Conservation (phyloP, 2,888 invertebrate species). For the Germaria angustata region DNA sequence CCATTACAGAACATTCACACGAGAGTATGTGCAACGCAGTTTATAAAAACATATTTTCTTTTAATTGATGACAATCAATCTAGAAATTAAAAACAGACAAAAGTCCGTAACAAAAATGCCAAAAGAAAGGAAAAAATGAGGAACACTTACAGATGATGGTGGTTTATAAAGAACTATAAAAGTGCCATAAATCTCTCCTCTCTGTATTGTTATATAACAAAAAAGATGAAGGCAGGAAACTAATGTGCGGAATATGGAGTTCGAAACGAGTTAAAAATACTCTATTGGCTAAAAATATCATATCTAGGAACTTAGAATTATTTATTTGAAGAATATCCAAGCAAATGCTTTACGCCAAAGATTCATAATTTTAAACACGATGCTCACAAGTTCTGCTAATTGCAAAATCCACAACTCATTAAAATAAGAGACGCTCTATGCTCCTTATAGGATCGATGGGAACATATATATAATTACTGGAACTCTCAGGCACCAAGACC, state of each 20-base stretch:
- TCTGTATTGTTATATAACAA: not conserved
- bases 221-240: slow-evolving; percentile 16
- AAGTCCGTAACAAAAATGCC: slow-evolving; percentile 11
- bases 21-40: not conserved
- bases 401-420: too few species aligned
- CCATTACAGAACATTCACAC: slow-evolving; percentile 7
- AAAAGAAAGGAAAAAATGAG: not conserved
- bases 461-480: too few species aligned
- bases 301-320: too few species aligned
- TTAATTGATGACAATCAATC: slow-evolving; percentile 66
- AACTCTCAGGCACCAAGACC: too few species aligned
- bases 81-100: slow-evolving; percentile 53
- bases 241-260: slow-evolving; percentile 20
- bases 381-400: too few species aligned
- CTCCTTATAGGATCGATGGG: too few species aligned
- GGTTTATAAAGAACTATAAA: slow-evolving; percentile 58
- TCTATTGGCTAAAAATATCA: not conserved
- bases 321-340: too few species aligned
- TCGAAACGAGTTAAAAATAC: not conserved
- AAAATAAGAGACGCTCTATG: too few species aligned
- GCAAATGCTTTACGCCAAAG: too few species aligned
- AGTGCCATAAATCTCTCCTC: slow-evolving; percentile 50
- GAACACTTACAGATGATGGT: slow-evolving; percentile 55
- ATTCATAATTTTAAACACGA: too few species aligned
- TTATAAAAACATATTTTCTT: slow-evolving; percentile 48